Percentiles rank a stretch among this genome's conserved stretches.
These are phyloP conservation scores for Leptinotarsa tumamoca DNA, from an alignment of 2,888 invertebrate species.

Conservation along the genomic window DNA sequence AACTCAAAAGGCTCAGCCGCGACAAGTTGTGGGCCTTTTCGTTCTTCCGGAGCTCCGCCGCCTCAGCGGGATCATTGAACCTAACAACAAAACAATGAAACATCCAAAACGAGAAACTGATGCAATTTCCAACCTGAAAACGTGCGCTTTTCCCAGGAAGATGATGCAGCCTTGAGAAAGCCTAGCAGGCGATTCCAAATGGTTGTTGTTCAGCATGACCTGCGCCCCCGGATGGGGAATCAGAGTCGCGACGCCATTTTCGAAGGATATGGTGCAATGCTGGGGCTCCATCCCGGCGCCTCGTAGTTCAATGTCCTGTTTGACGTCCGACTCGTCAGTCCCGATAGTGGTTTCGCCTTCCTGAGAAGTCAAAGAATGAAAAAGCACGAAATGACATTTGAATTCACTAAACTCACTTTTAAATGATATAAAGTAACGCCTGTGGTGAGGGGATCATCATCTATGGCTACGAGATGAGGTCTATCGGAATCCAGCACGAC, in stretches of 20 bases:
- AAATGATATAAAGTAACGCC: constrained; percentile 92
- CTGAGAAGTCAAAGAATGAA: constrained; percentile 62
- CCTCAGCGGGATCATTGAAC: constrained; percentile 91
- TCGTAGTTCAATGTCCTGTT: constrained; percentile 81
- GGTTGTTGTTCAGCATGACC: constrained; percentile 86
- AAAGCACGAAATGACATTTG: not conserved
- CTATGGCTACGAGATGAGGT: constrained; percentile 92
- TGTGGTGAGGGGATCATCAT: constrained; percentile 89
- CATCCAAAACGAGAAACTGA: constrained; percentile 61
- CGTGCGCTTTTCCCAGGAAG: constrained; percentile 73
- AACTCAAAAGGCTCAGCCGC: constrained; percentile 82
- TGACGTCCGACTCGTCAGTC: constrained; percentile 76
- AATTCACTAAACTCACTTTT: constrained; percentile 69
- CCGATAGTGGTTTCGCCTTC: constrained; percentile 91
- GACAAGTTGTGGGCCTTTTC: constrained; percentile 84
- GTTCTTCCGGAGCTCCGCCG: constrained; percentile 83
- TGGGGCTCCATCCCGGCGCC: constrained; percentile 83
- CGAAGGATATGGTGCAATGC: constrained; percentile 81
- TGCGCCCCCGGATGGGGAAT: constrained; percentile 79
- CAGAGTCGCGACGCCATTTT: constrained; percentile 79
- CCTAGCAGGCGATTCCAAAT: constrained; percentile 81
- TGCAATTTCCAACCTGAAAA: constrained; percentile 63
- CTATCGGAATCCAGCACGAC: constrained; percentile 91
- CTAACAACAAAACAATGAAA: constrained; percentile 63
- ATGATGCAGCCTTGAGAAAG: constrained; percentile 82